Percentiles rank a stretch among this genome's conserved stretches.
Conservation (phyloP, 2,797 vertebrate species). For the Sciaenops ocellatus region DNA sequence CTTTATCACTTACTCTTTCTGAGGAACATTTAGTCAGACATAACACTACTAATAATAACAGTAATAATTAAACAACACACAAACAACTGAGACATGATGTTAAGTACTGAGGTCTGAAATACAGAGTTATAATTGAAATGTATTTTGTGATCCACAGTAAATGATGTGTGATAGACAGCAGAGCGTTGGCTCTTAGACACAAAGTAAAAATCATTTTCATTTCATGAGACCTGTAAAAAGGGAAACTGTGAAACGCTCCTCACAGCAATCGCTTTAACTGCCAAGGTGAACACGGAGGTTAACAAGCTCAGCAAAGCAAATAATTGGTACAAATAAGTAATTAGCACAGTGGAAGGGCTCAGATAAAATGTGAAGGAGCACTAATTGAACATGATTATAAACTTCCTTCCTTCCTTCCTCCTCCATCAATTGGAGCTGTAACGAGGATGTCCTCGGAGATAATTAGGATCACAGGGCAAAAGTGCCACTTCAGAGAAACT, state of each 20-base stretch:
- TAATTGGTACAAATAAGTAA: constrained; percentile 89
- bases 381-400: constrained; percentile 88
- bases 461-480: constrained; percentile 79
- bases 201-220: constrained; percentile 1
- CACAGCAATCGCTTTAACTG: constrained; percentile 73
- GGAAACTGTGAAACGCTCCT: constrained; percentile 51
- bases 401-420: constrained; percentile 82
- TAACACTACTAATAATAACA: too few species aligned
- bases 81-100: neutral
- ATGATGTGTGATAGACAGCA: neutral
- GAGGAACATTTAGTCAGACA: neutral
- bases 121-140: neutral
- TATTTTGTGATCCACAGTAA: neutral
- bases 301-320: constrained; percentile 87
- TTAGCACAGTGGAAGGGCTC: constrained; percentile 82
- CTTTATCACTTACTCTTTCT: neutral
- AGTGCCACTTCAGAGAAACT: constrained; percentile 51
- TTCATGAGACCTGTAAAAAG: constrained; percentile 32
- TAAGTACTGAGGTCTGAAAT: neutral
- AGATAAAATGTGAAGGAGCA: constrained; percentile 85
- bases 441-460: constrained; percentile 75
- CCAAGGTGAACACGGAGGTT: constrained; percentile 79
- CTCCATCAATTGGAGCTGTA: constrained; percentile 79
- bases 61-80: too few species aligned
- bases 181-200: neutral